A percentile compares a stretch with the other conserved stretches of the same genome.
phyloP scores from a whole-genome alignment of 2,888 invertebrate genomes.

The Invenusta paracnida region DNA sequence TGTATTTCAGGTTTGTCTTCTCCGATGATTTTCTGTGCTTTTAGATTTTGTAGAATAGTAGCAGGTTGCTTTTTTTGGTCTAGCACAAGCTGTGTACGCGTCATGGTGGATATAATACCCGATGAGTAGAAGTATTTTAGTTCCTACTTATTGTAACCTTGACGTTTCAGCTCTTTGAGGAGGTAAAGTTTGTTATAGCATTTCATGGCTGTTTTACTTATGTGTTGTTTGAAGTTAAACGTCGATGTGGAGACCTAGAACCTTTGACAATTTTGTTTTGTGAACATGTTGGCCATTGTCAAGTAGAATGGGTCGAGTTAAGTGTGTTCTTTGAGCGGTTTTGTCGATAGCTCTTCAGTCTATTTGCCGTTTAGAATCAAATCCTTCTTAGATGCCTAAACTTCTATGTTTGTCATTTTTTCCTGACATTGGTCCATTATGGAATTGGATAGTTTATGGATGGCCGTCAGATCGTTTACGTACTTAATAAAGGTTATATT shows the following conservation, averaged over 20 bases:
- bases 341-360: conserved; percentile 26
- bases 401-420: conserved; percentile 22
- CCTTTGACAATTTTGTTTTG: conserved; percentile 29
- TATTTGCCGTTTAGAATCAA: background rate
- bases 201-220: conserved; percentile 11
- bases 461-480: conserved; percentile 1
- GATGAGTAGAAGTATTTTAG: conserved; percentile 20
- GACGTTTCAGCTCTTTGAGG: conserved; percentile 12
- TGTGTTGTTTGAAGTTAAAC: conserved; percentile 25
- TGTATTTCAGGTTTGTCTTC: conserved; percentile 3
- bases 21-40: conserved; percentile 25
- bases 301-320: background rate
- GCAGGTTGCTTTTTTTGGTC: conserved; percentile 22
- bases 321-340: conserved; percentile 13
- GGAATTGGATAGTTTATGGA: conserved; percentile 29
- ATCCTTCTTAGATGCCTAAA: background rate
- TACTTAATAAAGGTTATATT: conserved; percentile 1
- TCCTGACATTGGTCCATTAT: background rate
- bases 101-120: background rate
- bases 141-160: background rate
- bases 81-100: background rate
- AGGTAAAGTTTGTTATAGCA: conserved; percentile 13
- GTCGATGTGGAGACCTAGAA: conserved; percentile 19
- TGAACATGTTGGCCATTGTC: conserved; percentile 19
- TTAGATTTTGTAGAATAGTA: background rate